These are phyloP conservation scores for Rotaria sp. DNA, from an alignment of 2,888 invertebrate genomes.

Conservation along the genomic window DNA sequence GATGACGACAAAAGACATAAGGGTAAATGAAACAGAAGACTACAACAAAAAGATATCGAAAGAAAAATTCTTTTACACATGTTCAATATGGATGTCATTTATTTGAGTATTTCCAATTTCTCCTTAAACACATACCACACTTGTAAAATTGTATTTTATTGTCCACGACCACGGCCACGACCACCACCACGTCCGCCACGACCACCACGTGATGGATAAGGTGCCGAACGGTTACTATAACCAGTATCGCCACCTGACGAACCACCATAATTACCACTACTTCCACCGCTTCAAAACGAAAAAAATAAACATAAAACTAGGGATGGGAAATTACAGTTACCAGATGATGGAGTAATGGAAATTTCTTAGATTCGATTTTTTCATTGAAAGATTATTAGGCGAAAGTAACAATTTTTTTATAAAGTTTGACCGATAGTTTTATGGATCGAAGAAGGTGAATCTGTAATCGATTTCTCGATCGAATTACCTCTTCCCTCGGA, in stretches of 20 bases:
- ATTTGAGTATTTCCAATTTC: slow-evolving; percentile 9
- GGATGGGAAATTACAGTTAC: too few species aligned
- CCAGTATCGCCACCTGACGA: neutral
- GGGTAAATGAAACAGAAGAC: neutral
- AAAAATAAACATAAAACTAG: neutral
- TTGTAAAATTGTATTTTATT: neutral
- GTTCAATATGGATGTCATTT: slow-evolving; percentile 12
- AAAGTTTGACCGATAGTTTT: too few species aligned
- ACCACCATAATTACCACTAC: neutral
- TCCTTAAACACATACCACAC: slow-evolving; percentile 27
- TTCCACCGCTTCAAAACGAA: neutral
- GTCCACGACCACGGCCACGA: neutral
- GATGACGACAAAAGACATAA: neutral
- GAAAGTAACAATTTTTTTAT: too few species aligned
- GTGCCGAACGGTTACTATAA: neutral
- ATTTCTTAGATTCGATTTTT: too few species aligned
- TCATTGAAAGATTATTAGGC: too few species aligned
- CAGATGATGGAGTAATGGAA: too few species aligned
- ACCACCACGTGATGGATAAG: neutral
- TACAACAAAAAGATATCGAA: slow-evolving; percentile 24
- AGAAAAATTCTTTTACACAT: slow-evolving; percentile 15
- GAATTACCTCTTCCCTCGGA: too few species aligned
- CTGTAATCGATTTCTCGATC: too few species aligned
- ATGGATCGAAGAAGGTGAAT: too few species aligned
- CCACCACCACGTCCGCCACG: neutral